These are phyloP conservation scores for Drosophila prostipennis DNA, from an alignment of 2,888 invertebrate species.

Conservation along the genomic window DNA sequence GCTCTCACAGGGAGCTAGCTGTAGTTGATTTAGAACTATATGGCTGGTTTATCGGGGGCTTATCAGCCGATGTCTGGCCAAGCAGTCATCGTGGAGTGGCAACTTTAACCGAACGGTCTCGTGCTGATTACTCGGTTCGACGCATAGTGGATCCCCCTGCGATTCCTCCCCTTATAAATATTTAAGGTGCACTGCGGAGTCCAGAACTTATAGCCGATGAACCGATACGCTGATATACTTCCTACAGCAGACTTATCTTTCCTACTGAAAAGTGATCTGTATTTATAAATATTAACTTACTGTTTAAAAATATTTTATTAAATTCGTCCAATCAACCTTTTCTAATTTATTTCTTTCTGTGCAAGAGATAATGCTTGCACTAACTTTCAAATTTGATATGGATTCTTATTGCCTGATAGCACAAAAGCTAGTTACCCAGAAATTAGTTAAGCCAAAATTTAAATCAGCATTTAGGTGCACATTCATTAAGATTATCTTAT, in stretches of 20 bases:
- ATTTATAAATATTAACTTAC: not conserved
- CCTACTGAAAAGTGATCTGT: not conserved
- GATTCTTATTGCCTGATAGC: not conserved
- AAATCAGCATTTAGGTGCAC: not conserved
- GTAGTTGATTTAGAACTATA: not conserved
- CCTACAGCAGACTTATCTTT: not conserved
- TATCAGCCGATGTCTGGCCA: constrained; percentile 28
- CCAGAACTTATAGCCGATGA: constrained; percentile 1
- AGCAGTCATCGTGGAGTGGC: constrained; percentile 24
- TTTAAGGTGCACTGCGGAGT: not conserved
- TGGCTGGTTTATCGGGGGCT: constrained; percentile 18
- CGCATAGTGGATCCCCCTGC: not conserved
- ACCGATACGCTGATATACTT: no score
- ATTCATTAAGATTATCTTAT: not conserved
- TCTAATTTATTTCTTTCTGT: not conserved
- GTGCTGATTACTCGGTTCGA: constrained; percentile 12
- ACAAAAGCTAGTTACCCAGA: not conserved
- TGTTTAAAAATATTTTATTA: not conserved
- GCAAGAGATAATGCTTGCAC: constrained; percentile 6
- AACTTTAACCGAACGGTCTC: constrained; percentile 16
- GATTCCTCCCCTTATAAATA: not conserved
- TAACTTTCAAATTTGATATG: constrained; percentile 4
- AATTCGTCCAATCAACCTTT: not conserved
- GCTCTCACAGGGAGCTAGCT: constrained; percentile 1
- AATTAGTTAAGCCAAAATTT: not conserved